Conservation (phyloP, 1,140 invertebrate species). For the Yoshiicerus persimilis region DNA sequence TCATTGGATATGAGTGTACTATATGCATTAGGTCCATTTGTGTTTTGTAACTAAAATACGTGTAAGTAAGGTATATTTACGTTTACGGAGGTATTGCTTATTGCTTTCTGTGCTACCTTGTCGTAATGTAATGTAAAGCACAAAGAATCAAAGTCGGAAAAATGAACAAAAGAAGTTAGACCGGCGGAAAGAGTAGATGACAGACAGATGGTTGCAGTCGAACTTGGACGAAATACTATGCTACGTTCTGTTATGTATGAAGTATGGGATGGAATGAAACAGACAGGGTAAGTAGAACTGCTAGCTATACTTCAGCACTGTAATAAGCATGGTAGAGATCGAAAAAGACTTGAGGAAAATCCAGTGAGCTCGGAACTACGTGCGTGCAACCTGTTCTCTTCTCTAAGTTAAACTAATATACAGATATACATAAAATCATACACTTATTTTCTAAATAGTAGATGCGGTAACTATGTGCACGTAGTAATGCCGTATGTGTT, state of each 20-base stretch:
- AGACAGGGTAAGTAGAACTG: neutral
- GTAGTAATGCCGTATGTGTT: neutral
- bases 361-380: neutral
- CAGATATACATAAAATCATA: neutral
- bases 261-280: neutral
- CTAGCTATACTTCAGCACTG: neutral
- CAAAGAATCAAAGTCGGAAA: constrained; percentile 27
- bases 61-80: neutral
- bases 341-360: neutral
- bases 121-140: constrained; percentile 10
- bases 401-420: neutral
- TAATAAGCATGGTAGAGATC: neutral
- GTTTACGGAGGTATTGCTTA: neutral
- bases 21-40: neutral
- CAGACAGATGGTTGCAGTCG: constrained; percentile 19
- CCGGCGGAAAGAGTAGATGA: constrained; percentile 23
- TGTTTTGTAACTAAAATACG: neutral
- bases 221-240: neutral
- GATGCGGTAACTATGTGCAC: neutral
- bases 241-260: neutral
- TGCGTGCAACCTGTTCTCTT: constrained; percentile 9
- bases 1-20: neutral
- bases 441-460: neutral
- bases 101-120: neutral
- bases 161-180: constrained; percentile 17